A percentile compares a stretch with the other conserved stretches of the same genome.
Conservation (phyloP, 2,113 vertebrate species). For the Corythornis madagascariensis region DNA sequence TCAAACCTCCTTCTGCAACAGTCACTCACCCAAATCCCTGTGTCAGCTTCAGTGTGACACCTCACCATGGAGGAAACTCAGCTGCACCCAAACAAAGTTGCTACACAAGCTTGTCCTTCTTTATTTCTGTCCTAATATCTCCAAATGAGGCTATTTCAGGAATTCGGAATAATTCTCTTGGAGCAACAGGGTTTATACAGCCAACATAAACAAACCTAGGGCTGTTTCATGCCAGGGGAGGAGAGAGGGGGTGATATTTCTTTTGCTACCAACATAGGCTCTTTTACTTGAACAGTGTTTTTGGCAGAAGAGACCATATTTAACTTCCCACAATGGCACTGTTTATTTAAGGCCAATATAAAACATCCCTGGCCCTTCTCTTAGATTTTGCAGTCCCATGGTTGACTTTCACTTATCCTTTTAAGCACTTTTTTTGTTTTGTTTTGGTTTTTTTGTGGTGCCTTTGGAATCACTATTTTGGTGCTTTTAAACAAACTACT, state of each 20-base stretch:
- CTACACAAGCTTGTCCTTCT: rapidly evolving
- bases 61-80: not conserved
- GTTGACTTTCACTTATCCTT: slow-evolving; percentile 47
- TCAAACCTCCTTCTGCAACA: not conserved
- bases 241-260: slow-evolving; percentile 14
- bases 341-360: slow-evolving; percentile 62
- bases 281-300: slow-evolving; percentile 35
- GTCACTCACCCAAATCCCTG: not conserved
- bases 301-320: slow-evolving; percentile 60
- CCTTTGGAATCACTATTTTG: not conserved
- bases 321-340: slow-evolving; percentile 66
- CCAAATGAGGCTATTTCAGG: slow-evolving; percentile 40
- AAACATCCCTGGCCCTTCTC: slow-evolving; percentile 50
- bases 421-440: slow-evolving; percentile 50
- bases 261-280: slow-evolving; percentile 40
- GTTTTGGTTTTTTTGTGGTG: slow-evolving; percentile 16
- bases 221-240: slow-evolving; percentile 44
- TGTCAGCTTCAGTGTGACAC: not conserved
- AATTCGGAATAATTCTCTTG: slow-evolving; percentile 32
- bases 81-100: not conserved
- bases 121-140: slow-evolving; percentile 1
- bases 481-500: not conserved
- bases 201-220: slow-evolving; percentile 51
- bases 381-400: slow-evolving; percentile 18
- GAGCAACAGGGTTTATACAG: slow-evolving; percentile 54